phyloP scores from a whole-genome alignment of 2,888 invertebrate species.

The Schizotus pectinicornis region DNA sequence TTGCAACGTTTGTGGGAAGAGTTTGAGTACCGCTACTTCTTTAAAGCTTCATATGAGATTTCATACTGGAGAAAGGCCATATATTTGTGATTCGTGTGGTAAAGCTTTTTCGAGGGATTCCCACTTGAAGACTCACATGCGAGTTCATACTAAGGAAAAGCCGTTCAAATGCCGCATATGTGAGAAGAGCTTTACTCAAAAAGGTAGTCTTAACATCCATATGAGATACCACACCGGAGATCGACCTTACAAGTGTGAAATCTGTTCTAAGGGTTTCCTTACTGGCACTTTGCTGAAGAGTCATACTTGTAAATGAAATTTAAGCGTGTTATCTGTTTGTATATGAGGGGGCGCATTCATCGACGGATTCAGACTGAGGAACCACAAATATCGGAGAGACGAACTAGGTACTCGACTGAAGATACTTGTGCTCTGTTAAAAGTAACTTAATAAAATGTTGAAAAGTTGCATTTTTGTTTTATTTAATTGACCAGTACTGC shows the following conservation, averaged over 20 bases:
- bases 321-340: too few relatives aligned
- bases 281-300: neutral
- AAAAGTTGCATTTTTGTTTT: too few relatives aligned
- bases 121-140: conserved; percentile 29
- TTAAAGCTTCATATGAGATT: too few relatives aligned
- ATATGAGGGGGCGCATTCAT: too few relatives aligned
- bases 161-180: conserved; percentile 60
- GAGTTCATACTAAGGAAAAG: conserved; percentile 52
- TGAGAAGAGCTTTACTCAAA: conserved; percentile 60
- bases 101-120: conserved; percentile 55
- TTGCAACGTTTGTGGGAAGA: too few relatives aligned
- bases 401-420: too few relatives aligned
- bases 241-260: conserved; percentile 52
- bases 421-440: too few relatives aligned
- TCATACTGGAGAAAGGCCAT: conserved; percentile 48
- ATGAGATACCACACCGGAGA: conserved; percentile 9
- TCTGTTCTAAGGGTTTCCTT: conserved; percentile 61
- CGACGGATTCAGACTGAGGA: too few relatives aligned
- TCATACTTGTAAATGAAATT: neutral
- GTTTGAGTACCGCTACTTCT: too few relatives aligned
- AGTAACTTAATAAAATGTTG: too few relatives aligned
- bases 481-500: too few relatives aligned
- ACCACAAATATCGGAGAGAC: too few relatives aligned
- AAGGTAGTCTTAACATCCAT: conserved; percentile 59
- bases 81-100: conserved; percentile 59